Percentiles rank a stretch among this genome's conserved stretches.
phyloP scores from a whole-genome alignment of 2,797 vertebrate genomes.

The Gymnothorax javanicus region DNA sequence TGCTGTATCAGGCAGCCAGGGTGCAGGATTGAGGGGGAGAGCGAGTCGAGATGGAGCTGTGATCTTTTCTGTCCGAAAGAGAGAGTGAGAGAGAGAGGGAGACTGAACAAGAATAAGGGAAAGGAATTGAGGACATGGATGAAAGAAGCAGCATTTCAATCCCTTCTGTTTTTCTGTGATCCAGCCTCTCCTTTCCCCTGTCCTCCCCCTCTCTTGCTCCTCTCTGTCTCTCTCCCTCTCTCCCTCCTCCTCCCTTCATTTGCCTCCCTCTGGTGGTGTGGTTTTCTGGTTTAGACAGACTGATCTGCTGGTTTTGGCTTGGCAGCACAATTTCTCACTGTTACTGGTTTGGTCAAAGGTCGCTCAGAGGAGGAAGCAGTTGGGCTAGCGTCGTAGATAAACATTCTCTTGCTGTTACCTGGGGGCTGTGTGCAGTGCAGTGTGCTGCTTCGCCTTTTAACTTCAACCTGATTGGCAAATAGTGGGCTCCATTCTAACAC shows the following conservation, averaged over 20 bases:
- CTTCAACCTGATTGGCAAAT: not conserved
- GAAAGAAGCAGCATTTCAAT: slow-evolving; percentile 40
- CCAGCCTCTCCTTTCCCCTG: not conserved
- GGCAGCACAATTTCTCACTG: slow-evolving; percentile 39
- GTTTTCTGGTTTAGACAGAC: slow-evolving; percentile 25
- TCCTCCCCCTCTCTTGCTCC: not conserved
- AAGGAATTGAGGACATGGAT: slow-evolving; percentile 60
- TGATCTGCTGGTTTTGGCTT: slow-evolving; percentile 42
- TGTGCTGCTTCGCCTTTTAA: not conserved
- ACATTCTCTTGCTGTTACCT: not conserved
- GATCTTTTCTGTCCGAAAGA: slow-evolving; percentile 37
- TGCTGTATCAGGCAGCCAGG: slow-evolving; percentile 40
- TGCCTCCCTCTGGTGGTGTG: not conserved
- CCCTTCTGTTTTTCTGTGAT: not conserved
- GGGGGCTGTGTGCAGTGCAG: not conserved
- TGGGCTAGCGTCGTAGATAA: not conserved
- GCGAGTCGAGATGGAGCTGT: slow-evolving; percentile 32
- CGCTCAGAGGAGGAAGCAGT: not conserved
- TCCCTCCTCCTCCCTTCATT: not conserved
- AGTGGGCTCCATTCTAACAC: not conserved
- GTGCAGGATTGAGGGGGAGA: slow-evolving; percentile 47
- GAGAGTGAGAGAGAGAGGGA: slow-evolving; percentile 27
- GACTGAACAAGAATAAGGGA: slow-evolving; percentile 13
- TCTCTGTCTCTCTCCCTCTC: slow-evolving; percentile 10
- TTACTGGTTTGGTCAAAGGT: not conserved